Percentiles rank a stretch among this genome's conserved stretches.
phyloP scores from a whole-genome alignment of 2,113 vertebrate genomes.

The Hippopotamus amphibius region DNA sequence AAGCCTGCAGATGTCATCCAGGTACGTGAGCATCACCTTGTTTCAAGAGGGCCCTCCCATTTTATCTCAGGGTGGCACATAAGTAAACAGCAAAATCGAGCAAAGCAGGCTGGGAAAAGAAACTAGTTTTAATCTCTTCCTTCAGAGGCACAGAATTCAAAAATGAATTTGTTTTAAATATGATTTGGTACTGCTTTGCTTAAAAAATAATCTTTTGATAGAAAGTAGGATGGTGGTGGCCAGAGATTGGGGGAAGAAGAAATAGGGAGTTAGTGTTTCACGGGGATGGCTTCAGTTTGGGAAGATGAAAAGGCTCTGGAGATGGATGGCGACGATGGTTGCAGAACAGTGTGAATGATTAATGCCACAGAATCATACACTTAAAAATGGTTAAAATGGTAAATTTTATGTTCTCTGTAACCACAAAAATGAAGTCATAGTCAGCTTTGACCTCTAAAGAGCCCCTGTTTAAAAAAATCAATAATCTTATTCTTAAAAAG shows the following conservation, averaged over 20 bases:
- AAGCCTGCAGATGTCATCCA: constrained; percentile 94
- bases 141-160: background rate
- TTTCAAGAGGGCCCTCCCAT: fast-evolving
- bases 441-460: background rate
- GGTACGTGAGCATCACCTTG: constrained; percentile 82
- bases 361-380: background rate
- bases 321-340: fast-evolving
- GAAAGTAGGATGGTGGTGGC: background rate
- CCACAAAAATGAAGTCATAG: background rate
- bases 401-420: background rate
- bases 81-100: background rate
- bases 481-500: background rate
- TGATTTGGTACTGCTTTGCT: background rate
- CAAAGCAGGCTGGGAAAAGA: background rate
- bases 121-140: background rate
- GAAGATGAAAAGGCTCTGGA: background rate
- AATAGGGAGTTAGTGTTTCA: background rate
- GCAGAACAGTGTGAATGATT: background rate
- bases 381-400: background rate
- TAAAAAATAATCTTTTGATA: background rate
- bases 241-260: background rate
- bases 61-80: background rate
- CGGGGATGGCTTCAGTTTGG: too few species aligned
- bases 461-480: background rate
- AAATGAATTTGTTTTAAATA: background rate